These are phyloP conservation scores for Phenganax marumi DNA, from an alignment of 92 coral and sea anemone genomes.

Conservation along the genomic window DNA sequence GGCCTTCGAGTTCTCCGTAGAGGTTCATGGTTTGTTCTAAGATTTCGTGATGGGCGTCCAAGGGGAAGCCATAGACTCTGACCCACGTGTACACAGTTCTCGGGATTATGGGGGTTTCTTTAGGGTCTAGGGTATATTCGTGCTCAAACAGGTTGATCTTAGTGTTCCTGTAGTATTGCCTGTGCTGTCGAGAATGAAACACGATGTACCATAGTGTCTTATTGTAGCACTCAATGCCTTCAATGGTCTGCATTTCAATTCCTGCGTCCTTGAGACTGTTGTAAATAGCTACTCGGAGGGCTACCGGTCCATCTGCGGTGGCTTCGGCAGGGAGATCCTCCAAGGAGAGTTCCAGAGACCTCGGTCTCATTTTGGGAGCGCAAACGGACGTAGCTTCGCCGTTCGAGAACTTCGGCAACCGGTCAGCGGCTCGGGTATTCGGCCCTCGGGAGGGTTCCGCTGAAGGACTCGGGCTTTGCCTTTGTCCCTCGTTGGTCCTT, in stretches of 20 bases:
- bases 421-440: too few relatives aligned
- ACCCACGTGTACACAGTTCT: not conserved
- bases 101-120: too few relatives aligned
- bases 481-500: too few relatives aligned
- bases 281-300: not conserved
- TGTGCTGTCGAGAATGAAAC: not conserved
- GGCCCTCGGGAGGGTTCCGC: too few relatives aligned
- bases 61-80: not conserved
- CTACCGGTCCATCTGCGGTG: constrained; percentile 31
- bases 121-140: not conserved
- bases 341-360: not conserved
- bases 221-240: constrained; percentile 6
- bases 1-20: not conserved
- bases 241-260: not conserved
- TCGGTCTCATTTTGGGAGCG: not conserved
- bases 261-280: not conserved
- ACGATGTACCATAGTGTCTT: not conserved
- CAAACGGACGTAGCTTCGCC: too few relatives aligned
- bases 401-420: too few relatives aligned
- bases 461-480: too few relatives aligned
- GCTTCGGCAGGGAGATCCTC: constrained; percentile 17
- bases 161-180: too few relatives aligned
- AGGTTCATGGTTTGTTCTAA: not conserved
- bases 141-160: not conserved
- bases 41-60: not conserved